These are phyloP conservation scores for Leptinotarsa peninsularis DNA, from an alignment of 2,888 invertebrate species.

Conservation along the genomic window DNA sequence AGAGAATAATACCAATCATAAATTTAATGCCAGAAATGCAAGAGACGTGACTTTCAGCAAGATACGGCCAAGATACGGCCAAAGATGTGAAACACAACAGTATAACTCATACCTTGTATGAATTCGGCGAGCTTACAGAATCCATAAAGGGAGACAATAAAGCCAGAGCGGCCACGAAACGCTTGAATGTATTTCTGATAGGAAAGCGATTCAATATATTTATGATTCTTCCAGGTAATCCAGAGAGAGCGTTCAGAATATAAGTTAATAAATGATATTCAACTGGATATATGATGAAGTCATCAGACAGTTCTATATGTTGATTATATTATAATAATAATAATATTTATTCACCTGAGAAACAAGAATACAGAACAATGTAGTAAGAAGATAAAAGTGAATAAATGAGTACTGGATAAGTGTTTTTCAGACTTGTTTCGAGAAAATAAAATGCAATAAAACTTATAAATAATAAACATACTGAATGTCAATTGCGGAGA, in stretches of 20 bases:
- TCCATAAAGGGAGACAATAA: constrained; percentile 18
- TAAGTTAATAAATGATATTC: too few species aligned
- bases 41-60: constrained; percentile 10
- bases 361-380: too few species aligned
- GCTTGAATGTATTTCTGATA: constrained; percentile 13
- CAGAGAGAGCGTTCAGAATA: neutral
- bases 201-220: neutral
- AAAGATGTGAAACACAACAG: constrained; percentile 12
- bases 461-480: too few species aligned
- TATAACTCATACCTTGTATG: constrained; percentile 17
- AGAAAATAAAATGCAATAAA: too few species aligned
- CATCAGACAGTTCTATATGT: too few species aligned
- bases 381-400: too few species aligned
- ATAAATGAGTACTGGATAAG: too few species aligned
- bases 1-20: constrained; percentile 15
- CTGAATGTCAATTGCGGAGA: too few species aligned
- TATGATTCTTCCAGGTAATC: neutral
- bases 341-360: too few species aligned
- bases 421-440: too few species aligned
- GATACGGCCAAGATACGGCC: constrained; percentile 14
- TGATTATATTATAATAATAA: too few species aligned
- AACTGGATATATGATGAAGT: too few species aligned
- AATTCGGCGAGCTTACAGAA: constrained; percentile 8
- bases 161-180: neutral
- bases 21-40: constrained; percentile 5